Conservation (phyloP, 2,113 vertebrate species). For the Onychorhynchus coronatus region DNA sequence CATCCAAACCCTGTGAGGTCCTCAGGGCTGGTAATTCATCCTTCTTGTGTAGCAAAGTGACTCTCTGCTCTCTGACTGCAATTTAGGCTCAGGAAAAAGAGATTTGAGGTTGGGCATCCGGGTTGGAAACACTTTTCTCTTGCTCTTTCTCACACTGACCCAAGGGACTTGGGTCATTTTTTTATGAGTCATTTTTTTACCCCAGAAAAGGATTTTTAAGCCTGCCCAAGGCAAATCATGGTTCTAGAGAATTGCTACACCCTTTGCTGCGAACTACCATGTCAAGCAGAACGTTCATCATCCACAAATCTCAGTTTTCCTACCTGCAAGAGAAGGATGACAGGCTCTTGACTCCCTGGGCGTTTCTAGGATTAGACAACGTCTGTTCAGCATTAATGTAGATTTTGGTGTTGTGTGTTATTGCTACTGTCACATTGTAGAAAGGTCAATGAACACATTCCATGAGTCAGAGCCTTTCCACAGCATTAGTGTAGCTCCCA, state of each 20-base stretch:
- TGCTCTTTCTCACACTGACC: neutral
- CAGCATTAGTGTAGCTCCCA: neutral
- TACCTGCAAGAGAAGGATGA: neutral
- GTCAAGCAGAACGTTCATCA: neutral
- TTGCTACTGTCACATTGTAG: neutral
- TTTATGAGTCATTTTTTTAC: neutral
- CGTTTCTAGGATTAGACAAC: slow-evolving; percentile 16
- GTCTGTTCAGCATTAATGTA: neutral
- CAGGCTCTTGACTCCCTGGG: neutral
- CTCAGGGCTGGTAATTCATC: neutral
- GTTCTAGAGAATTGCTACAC: neutral
- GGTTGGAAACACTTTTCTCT: neutral
- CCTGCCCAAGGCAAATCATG: neutral
- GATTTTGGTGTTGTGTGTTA: slow-evolving; percentile 7
- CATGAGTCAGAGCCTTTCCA: slow-evolving; percentile 42
- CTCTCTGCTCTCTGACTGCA: neutral
- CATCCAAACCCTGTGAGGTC: neutral
- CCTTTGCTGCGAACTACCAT: neutral
- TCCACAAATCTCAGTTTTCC: neutral
- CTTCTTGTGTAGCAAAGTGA: neutral
- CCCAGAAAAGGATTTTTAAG: neutral
- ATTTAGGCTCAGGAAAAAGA: neutral
- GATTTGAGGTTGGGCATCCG: neutral
- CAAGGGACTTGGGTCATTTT: neutral
- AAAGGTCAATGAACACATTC: slow-evolving; percentile 14